These are phyloP conservation scores for Pachyrhynchus sulphureomaculatus DNA, from an alignment of 1,140 invertebrate species.

Conservation along the genomic window DNA sequence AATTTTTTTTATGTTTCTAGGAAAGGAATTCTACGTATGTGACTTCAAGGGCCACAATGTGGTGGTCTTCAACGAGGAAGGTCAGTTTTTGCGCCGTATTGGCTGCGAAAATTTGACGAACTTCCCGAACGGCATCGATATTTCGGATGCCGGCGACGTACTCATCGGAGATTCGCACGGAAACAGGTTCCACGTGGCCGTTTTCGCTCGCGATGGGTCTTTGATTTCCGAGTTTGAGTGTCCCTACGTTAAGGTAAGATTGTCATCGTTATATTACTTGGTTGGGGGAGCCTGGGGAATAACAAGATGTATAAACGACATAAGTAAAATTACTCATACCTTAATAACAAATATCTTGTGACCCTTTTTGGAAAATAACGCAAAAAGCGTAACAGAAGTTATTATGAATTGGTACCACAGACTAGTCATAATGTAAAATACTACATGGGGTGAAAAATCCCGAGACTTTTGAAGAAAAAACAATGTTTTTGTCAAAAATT, in stretches of 20 bases:
- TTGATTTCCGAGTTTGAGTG: slow-evolving; percentile 94
- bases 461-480: no score
- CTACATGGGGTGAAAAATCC: no score
- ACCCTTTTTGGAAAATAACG: no score
- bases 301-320: no score
- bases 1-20: slow-evolving; percentile 51
- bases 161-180: slow-evolving; percentile 96
- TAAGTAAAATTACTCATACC: no score
- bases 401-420: no score
- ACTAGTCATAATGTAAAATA: no score
- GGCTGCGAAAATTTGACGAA: slow-evolving; percentile 94
- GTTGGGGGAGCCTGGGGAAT: no score
- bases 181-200: slow-evolving; percentile 94
- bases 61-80: slow-evolving; percentile 91
- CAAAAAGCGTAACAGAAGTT: no score
- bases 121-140: slow-evolving; percentile 97
- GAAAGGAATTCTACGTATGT: slow-evolving; percentile 94
- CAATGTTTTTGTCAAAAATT: no score
- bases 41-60: slow-evolving; percentile 98
- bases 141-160: slow-evolving; percentile 93
- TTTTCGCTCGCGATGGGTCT: slow-evolving; percentile 84
- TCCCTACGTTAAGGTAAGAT: slow-evolving; percentile 88
- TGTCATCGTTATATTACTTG: no score
- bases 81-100: slow-evolving; percentile 87
- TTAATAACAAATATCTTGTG: no score